Conservation (phyloP, 2,113 vertebrate species). For the Xenotilapia longispinis region DNA sequence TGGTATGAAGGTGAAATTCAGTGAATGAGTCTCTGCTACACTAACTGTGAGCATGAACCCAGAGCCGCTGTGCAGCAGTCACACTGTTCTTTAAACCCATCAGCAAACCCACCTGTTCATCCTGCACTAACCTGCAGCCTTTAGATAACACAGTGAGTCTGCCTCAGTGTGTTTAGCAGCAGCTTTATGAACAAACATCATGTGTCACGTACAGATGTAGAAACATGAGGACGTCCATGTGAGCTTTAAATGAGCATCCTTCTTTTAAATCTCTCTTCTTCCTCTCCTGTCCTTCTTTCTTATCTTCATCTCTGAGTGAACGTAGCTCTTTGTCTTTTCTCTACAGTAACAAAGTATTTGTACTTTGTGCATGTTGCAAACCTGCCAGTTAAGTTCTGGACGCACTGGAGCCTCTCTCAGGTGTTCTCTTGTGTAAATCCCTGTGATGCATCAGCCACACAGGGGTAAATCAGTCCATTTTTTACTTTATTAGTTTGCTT, state of each 20-base stretch:
- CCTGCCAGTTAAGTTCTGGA: neutral
- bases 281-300: neutral
- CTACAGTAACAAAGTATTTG: neutral
- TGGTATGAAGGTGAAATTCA: too few relatives aligned
- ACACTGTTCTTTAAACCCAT: neutral
- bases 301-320: neutral
- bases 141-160: neutral
- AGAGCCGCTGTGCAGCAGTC: neutral
- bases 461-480: rapidly evolving
- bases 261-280: neutral
- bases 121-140: neutral
- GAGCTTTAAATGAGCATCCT: neutral
- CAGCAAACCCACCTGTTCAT: neutral
- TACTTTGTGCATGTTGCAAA: neutral
- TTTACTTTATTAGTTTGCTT: too few relatives aligned
- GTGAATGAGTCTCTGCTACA: too few relatives aligned
- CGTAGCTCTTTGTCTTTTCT: neutral
- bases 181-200: neutral
- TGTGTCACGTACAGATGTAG: neutral
- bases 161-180: neutral
- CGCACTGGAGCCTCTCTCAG: neutral
- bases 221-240: neutral
- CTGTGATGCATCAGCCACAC: neutral
- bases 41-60: too few relatives aligned
- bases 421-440: neutral